phyloP scores from a whole-genome alignment of 2,113 vertebrate genomes.

The Megatriorchis doriae region DNA sequence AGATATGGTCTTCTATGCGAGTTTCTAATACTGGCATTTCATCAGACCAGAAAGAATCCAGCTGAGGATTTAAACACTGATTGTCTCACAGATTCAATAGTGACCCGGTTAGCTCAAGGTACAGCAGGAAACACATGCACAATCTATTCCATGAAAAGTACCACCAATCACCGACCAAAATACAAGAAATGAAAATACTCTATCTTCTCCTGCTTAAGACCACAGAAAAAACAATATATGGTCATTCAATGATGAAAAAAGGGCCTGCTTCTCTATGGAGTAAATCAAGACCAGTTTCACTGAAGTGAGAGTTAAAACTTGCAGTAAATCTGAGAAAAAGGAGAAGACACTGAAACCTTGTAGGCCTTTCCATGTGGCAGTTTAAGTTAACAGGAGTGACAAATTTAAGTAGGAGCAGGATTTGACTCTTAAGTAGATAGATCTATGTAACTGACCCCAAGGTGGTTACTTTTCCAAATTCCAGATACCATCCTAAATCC shows the following conservation, averaged over 20 bases:
- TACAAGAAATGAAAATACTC: not conserved
- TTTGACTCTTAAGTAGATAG: not conserved
- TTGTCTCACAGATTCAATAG: not conserved
- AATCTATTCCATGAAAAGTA: not conserved
- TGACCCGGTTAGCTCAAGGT: not conserved
- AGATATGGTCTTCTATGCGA: not conserved
- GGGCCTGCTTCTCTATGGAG: not conserved
- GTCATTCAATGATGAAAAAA: not conserved
- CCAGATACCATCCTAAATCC: not conserved
- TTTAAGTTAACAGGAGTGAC: not conserved
- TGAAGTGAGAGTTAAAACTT: not conserved
- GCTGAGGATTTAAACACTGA: not conserved
- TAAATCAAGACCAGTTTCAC: not conserved
- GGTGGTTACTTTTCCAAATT: not conserved
- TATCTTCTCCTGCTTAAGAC: not conserved
- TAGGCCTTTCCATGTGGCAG: not conserved
- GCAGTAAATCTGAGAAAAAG: not conserved
- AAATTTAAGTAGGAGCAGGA: not conserved
- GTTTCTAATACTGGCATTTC: not conserved
- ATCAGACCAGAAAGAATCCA: not conserved
- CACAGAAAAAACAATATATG: not conserved
- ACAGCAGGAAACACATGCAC: not conserved
- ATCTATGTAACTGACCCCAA: not conserved
- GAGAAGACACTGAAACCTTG: not conserved
- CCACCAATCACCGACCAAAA: not conserved